Conservation (phyloP, 2,797 vertebrate genomes). For the Parauchenoglanis punctatus region DNA sequence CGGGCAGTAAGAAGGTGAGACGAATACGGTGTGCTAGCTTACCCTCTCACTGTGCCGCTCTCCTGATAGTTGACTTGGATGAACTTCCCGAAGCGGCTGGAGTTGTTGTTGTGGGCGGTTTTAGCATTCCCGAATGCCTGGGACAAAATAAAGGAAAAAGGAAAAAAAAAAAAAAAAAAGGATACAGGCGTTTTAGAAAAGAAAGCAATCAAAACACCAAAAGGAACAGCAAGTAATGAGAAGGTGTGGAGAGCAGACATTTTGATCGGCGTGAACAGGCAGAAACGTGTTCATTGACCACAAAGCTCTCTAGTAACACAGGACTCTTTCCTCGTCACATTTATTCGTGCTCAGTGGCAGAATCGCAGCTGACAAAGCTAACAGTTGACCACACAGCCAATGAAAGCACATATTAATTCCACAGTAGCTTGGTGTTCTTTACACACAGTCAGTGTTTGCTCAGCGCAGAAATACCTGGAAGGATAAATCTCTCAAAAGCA, state of each 20-base stretch:
- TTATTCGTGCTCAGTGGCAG: background rate
- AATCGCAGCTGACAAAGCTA: background rate
- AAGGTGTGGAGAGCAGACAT: background rate
- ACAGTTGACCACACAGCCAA: background rate
- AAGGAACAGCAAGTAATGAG: background rate
- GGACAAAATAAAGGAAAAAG: constrained; percentile 15
- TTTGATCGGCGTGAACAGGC: background rate
- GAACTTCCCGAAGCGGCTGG: constrained; percentile 98
- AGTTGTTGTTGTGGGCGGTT: constrained; percentile 98
- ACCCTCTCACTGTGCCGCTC: constrained; percentile 96
- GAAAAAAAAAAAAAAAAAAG: background rate
- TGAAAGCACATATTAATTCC: background rate
- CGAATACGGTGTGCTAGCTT: constrained; percentile 61
- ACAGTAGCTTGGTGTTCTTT: background rate
- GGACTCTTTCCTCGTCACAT: background rate
- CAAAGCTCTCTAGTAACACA: background rate
- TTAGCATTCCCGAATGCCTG: constrained; percentile 94
- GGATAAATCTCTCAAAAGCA: constrained; percentile 9
- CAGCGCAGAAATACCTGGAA: background rate
- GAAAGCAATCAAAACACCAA: constrained; percentile 8
- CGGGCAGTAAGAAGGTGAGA: background rate
- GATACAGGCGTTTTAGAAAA: constrained; percentile 23
- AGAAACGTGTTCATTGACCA: background rate
- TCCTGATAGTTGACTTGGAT: constrained; percentile 99
- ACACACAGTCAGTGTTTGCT: background rate